Evolutionary conservation across 2,797 vertebrate species (phyloP), one percentile per base, ranked within the genome.

Genomic region (Sebastes kiyomatsui): DNA sequence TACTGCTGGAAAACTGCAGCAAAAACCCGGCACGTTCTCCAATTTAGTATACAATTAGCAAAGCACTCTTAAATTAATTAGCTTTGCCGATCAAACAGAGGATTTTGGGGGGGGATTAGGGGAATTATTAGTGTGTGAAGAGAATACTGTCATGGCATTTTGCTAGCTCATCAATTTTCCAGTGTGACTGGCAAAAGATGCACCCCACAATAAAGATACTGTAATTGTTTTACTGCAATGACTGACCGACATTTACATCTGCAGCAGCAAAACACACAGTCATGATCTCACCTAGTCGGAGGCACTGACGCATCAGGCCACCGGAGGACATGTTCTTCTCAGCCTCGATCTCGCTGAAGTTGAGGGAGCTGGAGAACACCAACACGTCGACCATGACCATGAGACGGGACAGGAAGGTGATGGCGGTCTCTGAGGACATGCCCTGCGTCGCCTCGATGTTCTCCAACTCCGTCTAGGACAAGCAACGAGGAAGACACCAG

Each of bases 311-410:
- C 98, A 99, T 99, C 84, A 99, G 94, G 61, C 99, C 98, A 67
- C 99, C 99, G 7, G 98, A 98, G 75, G 98, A 99, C 99, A 99
- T 99, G 94, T 99, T 99, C 94, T 99, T 99, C 92, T 99, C 99
- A 12, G 98, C 98, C 94, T 99, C 99, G 32, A 99, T 99, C 92
- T 99, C 98, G 84, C 97, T 99, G 92, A 99, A 99, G 96, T 99
- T 99, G 82, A 99, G 96, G 74, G 99, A 99, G 72, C 98, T 99
- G 78, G 98, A 98, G 88, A 99, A 99, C 28, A 99, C 99, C 84
- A 99, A 92, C 22, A 99, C 98, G 77, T 99, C 98, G 69, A 99
- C 98, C 98, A 99, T 97, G 16, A 98, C 97, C 98, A 99, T 99
- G 90, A 99, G 96, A 38, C 98, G 96, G 87, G 97, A 98, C 88